Conservation (phyloP, 2,888 invertebrate genomes). For the Entomobrya multifasciata region DNA sequence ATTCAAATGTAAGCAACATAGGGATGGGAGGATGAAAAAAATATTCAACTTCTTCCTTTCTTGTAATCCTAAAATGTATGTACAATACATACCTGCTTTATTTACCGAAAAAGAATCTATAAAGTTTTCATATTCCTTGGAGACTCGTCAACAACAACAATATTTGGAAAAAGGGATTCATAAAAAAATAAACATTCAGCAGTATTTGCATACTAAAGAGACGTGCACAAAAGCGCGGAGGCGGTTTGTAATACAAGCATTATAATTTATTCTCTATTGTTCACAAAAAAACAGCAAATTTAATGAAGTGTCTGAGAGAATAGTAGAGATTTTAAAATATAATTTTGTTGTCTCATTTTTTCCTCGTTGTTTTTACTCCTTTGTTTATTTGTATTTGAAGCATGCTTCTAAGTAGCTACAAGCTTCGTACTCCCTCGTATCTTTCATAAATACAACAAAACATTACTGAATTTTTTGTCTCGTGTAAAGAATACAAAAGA, state of each 20-base stretch:
- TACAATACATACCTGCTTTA: background rate
- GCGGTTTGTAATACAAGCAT: background rate
- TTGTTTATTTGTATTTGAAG: too few species aligned
- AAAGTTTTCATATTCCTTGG: conserved; percentile 63
- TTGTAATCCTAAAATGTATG: background rate
- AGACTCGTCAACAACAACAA: conserved; percentile 55
- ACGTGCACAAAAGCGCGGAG: too few species aligned
- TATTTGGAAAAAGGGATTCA: conserved; percentile 56
- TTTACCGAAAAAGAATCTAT: background rate
- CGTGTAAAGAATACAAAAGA: too few species aligned
- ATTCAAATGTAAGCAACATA: background rate
- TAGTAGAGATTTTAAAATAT: background rate
- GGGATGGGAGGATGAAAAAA: background rate
- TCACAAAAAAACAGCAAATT: background rate
- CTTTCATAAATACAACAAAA: too few species aligned
- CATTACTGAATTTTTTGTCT: too few species aligned
- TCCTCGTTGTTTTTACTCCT: too few species aligned
- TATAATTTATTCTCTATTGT: too few species aligned
- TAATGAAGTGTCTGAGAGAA: conserved; percentile 5
- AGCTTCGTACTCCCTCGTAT: too few species aligned
- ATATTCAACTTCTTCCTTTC: too few species aligned
- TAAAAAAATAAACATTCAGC: conserved; percentile 2
- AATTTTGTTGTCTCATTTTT: too few species aligned
- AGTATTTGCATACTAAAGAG: background rate
- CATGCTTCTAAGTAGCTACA: too few species aligned